These are phyloP conservation scores for Leguminivora glycinivorella DNA, from an alignment of 1,140 invertebrate genomes.

Conservation along the genomic window DNA sequence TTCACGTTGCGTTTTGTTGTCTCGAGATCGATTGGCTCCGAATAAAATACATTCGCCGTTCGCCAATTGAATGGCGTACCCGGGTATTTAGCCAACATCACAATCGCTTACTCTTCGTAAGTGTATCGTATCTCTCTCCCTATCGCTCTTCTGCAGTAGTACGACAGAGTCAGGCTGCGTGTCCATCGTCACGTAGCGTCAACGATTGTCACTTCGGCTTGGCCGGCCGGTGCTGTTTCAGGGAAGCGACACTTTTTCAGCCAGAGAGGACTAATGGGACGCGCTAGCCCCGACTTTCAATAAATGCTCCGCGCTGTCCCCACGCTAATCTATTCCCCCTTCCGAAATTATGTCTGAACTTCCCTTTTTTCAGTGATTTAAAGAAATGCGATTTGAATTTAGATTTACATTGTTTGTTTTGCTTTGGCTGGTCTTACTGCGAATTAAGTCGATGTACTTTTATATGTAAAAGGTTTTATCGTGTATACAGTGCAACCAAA, in stretches of 20 bases:
- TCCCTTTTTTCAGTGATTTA: conserved; percentile 23
- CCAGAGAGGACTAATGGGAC: conserved; percentile 68
- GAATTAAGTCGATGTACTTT: background rate
- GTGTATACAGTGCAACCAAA: background rate
- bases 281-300: conserved; percentile 70
- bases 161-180: too few species aligned
- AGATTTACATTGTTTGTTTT: conserved; percentile 29
- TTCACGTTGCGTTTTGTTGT: conserved; percentile 74
- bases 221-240: conserved; percentile 71
- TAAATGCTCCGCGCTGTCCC: conserved; percentile 59
- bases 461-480: background rate
- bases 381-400: conserved; percentile 29
- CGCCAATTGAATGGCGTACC: conserved; percentile 71
- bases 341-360: conserved; percentile 27
- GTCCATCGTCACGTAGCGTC: too few species aligned
- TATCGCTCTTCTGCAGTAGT: too few species aligned
- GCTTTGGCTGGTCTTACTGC: conserved; percentile 2
- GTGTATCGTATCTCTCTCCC: too few species aligned
- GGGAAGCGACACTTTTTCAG: conserved; percentile 73
- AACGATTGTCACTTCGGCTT: too few species aligned
- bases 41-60: conserved; percentile 76
- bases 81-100: too few species aligned
- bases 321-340: conserved; percentile 36
- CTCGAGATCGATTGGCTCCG: conserved; percentile 72
- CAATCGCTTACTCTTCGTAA: too few species aligned